Percentiles rank a stretch among this genome's conserved stretches.
Conservation (phyloP, 1,140 invertebrate species). For the Drosophila virilis region DNA sequence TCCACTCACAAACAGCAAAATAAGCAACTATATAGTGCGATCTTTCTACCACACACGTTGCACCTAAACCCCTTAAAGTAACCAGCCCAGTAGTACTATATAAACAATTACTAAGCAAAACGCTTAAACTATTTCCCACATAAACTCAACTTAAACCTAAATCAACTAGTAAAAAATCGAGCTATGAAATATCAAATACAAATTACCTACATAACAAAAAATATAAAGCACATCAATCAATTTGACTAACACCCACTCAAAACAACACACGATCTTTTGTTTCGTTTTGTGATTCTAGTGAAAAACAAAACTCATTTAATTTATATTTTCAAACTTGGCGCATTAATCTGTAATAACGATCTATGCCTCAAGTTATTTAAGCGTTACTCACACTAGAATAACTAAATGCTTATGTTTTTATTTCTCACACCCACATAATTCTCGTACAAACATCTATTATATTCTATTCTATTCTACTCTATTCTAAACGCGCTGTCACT, state of each 20-base stretch:
- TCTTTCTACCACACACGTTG: constrained; percentile 69
- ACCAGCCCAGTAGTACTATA: constrained; percentile 62
- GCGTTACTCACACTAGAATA: neutral
- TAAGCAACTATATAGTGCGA: constrained; percentile 57
- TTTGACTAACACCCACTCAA: constrained; percentile 40
- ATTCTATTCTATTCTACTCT: constrained; percentile 36
- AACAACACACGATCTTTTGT: constrained; percentile 2
- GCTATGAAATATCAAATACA: constrained; percentile 82
- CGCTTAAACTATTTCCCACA: constrained; percentile 65
- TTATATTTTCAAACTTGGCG: neutral
- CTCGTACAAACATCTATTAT: constrained; percentile 25
- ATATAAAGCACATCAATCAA: constrained; percentile 76
- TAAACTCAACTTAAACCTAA: constrained; percentile 64
- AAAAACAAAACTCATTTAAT: too few relatives aligned
- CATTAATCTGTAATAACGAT: constrained; percentile 7
- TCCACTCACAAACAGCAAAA: constrained; percentile 32
- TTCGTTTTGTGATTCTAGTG: constrained; percentile 18
- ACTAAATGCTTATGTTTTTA: constrained; percentile 11
- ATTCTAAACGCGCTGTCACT: constrained; percentile 46
- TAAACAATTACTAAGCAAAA: constrained; percentile 53
- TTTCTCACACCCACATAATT: constrained; percentile 7
- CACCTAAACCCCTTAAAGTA: constrained; percentile 50
- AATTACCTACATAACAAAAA: constrained; percentile 76
- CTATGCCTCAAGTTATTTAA: constrained; percentile 14
- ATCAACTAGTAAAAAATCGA: constrained; percentile 59